phyloP scores from a whole-genome alignment of 2,797 vertebrate species.

The Echeneis naucrates region DNA sequence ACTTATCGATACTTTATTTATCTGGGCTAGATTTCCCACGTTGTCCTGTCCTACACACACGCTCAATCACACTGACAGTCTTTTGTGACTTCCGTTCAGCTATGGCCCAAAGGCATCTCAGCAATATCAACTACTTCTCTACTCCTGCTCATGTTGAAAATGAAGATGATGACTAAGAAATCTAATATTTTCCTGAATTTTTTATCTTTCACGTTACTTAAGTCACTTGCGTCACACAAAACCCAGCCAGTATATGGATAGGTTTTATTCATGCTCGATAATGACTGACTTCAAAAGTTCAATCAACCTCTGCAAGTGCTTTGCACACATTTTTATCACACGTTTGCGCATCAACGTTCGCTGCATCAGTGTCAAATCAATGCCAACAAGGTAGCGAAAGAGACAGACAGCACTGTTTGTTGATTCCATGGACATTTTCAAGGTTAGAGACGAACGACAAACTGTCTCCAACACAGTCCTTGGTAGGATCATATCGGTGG shows the following conservation, averaged over 20 bases:
- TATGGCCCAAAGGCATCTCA: neutral
- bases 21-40: neutral
- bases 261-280: neutral
- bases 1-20: neutral
- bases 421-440: conserved; percentile 1
- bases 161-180: neutral
- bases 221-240: neutral
- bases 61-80: neutral
- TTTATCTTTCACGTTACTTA: neutral
- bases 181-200: neutral
- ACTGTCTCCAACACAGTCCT: conserved; percentile 20
- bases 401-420: neutral
- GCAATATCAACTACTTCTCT: neutral
- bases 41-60: too few species aligned
- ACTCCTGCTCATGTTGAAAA: neutral
- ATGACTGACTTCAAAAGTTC: neutral
- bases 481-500: conserved; percentile 5
- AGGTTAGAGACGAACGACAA: conserved; percentile 9
- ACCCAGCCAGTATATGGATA: neutral
- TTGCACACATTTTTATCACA: neutral
- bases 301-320: neutral
- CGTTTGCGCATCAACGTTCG: neutral
- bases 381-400: neutral
- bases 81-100: neutral
- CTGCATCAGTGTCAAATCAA: neutral